Percentiles rank a stretch among this genome's conserved stretches.
phyloP scores from a whole-genome alignment of 2,888 invertebrate genomes.

The Drosophila parthenogenetica region DNA sequence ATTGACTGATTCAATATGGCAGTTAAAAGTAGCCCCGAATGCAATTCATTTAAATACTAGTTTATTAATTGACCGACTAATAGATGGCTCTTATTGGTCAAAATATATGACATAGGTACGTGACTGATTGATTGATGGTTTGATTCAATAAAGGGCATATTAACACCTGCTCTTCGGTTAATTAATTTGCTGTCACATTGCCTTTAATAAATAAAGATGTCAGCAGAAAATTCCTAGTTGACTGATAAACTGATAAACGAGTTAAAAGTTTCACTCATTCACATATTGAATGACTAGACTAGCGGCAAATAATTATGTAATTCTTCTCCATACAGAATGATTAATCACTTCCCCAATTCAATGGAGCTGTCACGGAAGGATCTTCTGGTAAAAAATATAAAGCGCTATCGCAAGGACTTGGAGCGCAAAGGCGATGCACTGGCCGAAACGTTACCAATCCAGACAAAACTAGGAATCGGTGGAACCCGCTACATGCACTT shows the following conservation, averaged over 20 bases:
- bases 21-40: too few relatives aligned
- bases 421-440: constrained; percentile 95
- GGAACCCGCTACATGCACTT: constrained; percentile 92
- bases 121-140: background rate
- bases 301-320: too few relatives aligned
- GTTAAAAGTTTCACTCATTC: too few relatives aligned
- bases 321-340: constrained; percentile 85
- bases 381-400: constrained; percentile 97
- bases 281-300: too few relatives aligned
- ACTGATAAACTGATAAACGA: too few relatives aligned
- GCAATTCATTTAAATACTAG: too few relatives aligned
- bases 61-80: too few relatives aligned
- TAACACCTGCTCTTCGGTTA: background rate
- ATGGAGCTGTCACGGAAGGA: constrained; percentile 98
- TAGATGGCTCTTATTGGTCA: too few relatives aligned
- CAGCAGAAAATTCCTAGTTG: too few relatives aligned
- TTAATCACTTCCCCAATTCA: constrained; percentile 98
- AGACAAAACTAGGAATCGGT: constrained; percentile 85
- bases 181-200: too few relatives aligned
- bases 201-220: too few relatives aligned
- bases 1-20: background rate
- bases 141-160: background rate
- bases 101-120: too few relatives aligned
- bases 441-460: constrained; percentile 88
- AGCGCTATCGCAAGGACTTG: constrained; percentile 95